Base-by-base conservation (phyloP, 2,113 vertebrate genomes). In the Neogobius melanostomus region DNA sequence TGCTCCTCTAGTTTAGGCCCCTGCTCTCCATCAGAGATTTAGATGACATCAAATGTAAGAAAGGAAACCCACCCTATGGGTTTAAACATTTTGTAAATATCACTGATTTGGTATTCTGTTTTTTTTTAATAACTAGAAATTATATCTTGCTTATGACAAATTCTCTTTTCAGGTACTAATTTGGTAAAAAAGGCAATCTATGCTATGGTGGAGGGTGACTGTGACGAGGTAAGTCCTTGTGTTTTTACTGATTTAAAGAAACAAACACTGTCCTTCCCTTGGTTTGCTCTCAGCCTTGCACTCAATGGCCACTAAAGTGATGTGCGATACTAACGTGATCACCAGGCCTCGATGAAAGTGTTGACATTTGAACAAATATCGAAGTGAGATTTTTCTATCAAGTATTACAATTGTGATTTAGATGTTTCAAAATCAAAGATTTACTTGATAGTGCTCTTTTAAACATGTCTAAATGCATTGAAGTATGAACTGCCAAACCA, bases 101-200 rank as follows among this genome's bases (percentile, higher is more conserved):
- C 49, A 51, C 12, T 14, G 11, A 6, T 51, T 11, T 6, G 11
- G 3, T 5, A 51, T 51, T 14, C 6, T 51, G 49, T 14, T 14
- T 5, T 51, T n/a, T 21, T 21, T 11, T 11, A 14, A 12, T 51
- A 14, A 51, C 11, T 51, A 51, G 8, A 51, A 51, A 14, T 51
- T 14, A 1, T n/a, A n/a, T 8, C 21, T 56, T 56, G 53, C 17
- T 36, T 36, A 36, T 56, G 53, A 56, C 53, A 76, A 51, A 79
- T 47, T 43, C 11, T 81, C 0, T 92, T 52, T 94, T 93, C 91
- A 99, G 98, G 98, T 95, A 99, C 98, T 92, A 98, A 98, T 93
- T 95, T 99, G 93, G 98, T 99, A 92, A 99, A 99, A 94, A 99
- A 99, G 96, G 97, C 98, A 93, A 99, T 99, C 92, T 99, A 98